Conservation (phyloP, 2,888 invertebrate genomes). For the Polyploca ridens region DNA sequence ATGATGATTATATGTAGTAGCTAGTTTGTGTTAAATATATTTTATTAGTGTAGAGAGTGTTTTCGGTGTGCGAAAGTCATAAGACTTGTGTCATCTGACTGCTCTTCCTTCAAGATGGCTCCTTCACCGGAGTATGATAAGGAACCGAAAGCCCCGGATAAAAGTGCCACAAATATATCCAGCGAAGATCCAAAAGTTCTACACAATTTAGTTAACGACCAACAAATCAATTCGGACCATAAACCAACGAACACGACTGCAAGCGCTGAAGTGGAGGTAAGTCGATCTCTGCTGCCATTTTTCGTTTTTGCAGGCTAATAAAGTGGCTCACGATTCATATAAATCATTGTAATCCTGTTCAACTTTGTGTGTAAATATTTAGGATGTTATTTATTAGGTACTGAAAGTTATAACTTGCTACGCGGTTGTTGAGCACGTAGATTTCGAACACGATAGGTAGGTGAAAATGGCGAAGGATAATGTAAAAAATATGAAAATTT, state of each 20-base stretch:
- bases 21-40: conserved; percentile 60
- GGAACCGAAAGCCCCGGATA: conserved; percentile 90
- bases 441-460: conserved; percentile 39
- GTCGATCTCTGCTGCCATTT: conserved; percentile 68
- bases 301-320: conserved; percentile 45
- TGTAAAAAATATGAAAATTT: conserved; percentile 56
- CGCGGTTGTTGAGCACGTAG: conserved; percentile 16
- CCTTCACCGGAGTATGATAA: conserved; percentile 91
- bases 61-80: conserved; percentile 79
- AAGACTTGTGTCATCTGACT: conserved; percentile 85
- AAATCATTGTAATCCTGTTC: conserved; percentile 31
- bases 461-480: conserved; percentile 65
- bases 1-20: conserved; percentile 72
- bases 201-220: conserved; percentile 71
- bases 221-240: conserved; percentile 69
- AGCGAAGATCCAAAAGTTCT: conserved; percentile 79
- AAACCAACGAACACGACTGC: conserved; percentile 62
- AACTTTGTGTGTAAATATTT: background rate
- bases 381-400: background rate
- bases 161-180: conserved; percentile 76
- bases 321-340: conserved; percentile 28
- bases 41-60: conserved; percentile 65
- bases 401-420: background rate
- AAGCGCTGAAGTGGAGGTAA: conserved; percentile 75
- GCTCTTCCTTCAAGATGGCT: conserved; percentile 88